Percentiles rank a stretch among this genome's conserved stretches.
phyloP scores from a whole-genome alignment of 2,797 vertebrate genomes.

The Staurois parvus region DNA sequence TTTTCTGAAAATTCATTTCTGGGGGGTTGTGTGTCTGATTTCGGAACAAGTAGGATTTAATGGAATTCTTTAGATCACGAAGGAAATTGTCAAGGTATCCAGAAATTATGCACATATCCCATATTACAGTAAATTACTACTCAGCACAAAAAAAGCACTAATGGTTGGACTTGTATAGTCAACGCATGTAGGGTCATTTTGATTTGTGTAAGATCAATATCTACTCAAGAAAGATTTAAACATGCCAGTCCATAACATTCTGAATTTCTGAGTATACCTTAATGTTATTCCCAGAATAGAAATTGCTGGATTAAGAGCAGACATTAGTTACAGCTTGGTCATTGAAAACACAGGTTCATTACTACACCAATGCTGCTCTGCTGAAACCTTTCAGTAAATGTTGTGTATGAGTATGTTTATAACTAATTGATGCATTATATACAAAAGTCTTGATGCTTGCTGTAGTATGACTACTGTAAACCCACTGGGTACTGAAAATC shows the following conservation, averaged over 20 bases:
- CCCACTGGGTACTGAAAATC: too few relatives aligned
- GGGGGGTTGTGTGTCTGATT: neutral
- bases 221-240: neutral
- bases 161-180: neutral
- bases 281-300: neutral
- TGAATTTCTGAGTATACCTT: neutral
- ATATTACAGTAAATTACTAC: neutral
- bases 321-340: neutral
- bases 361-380: neutral
- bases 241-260: neutral
- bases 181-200: neutral
- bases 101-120: neutral
- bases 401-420: neutral
- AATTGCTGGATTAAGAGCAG: neutral
- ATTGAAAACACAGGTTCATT: neutral
- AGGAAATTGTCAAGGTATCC: neutral
- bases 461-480: neutral
- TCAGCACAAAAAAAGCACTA: neutral
- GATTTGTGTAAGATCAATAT: neutral
- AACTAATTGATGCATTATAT: neutral
- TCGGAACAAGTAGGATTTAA: too few relatives aligned
- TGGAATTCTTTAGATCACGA: neutral
- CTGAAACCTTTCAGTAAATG: neutral
- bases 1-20: too few relatives aligned
- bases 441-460: neutral